These are phyloP conservation scores for Poecilia wingei DNA, from an alignment of 2,797 vertebrate species.

Conservation along the genomic window DNA sequence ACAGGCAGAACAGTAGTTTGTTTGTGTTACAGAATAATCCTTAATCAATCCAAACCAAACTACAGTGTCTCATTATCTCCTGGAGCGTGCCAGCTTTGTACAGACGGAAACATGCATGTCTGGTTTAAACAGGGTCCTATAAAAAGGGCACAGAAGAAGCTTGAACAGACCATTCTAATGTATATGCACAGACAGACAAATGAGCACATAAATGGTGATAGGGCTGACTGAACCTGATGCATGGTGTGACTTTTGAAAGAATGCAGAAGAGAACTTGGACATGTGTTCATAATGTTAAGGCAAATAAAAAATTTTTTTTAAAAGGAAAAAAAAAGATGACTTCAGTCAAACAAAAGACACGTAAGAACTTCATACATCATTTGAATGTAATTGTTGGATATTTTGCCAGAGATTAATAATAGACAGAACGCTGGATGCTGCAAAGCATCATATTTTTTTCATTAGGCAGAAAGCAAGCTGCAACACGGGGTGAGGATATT, in stretches of 20 bases:
- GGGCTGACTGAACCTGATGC: conserved; percentile 23
- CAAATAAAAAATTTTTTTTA: conserved; percentile 33
- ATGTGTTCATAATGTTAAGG: conserved; percentile 37
- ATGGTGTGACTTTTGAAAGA: conserved; percentile 27
- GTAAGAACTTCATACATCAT: conserved; percentile 61
- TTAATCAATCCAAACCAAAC: conserved; percentile 77
- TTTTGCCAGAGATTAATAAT: conserved; percentile 64
- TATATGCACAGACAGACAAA: conserved; percentile 21
- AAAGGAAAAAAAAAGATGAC: conserved; percentile 23
- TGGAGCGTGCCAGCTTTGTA: conserved; percentile 69
- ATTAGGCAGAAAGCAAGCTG: conserved; percentile 55
- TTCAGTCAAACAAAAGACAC: conserved; percentile 9
- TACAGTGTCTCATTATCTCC: conserved; percentile 72
- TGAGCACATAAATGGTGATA: conserved; percentile 18
- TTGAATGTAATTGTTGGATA: conserved; percentile 72
- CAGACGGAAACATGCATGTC: conserved; percentile 53
- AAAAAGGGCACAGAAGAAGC: conserved; percentile 44
- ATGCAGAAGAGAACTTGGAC: conserved; percentile 18
- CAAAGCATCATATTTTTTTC: conserved; percentile 68
- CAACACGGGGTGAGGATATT: conserved; percentile 44
- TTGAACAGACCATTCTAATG: conserved; percentile 21
- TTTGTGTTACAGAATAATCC: conserved; percentile 80
- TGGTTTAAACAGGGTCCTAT: conserved; percentile 56
- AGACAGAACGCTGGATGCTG: conserved; percentile 38
- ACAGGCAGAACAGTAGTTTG: conserved; percentile 77